Base-by-base conservation (phyloP, 2,888 invertebrate species). In the Polydrusus pterygomalis region DNA sequence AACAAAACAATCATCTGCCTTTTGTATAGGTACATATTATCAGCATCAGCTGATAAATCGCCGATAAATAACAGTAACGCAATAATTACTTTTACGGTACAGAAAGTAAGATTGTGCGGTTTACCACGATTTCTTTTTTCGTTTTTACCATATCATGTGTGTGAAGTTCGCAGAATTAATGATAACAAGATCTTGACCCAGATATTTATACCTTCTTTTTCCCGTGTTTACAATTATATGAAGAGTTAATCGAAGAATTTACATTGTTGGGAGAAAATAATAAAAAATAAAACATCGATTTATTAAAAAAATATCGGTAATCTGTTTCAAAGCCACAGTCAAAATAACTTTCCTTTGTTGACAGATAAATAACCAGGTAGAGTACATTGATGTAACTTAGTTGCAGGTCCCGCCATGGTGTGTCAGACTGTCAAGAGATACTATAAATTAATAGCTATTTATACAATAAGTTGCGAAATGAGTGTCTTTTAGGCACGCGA, bases 101-200 rank as follows among this genome's bases (percentile, higher is more conserved):
- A 58, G 58, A 58, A 58, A 58, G 58, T 38, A 58, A 58, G 34
- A 13, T 30, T 56, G 30, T 10, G 30, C 18, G 56, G 58, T 58
- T 51, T 58, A 58, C 58, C 58, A 58, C 58, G 38, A 38, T 58
- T 58, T 58, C 58, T 58, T 58, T 58, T 58, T 58, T 58, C 38
- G 17, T 34, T 11, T 38, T 38, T 58, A 38, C 17, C 17, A 38
- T 38, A 58, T 58, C 38, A 17, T 38, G 17, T 58, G 17, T 58
- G 58, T 38, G 34, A 34, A 58, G 10, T 58, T 58, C 58, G 58
- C 34, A 34, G 56, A 58, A 38, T 38, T 58, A n/a, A n/a, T n/a
- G 58, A 58, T 58, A 58, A 58, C 58, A 58, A 58, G 38, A 58
- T 58, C 58, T 58, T 58, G 58, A 38, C 58, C 58, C 10, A 38